Percentiles rank a stretch among this genome's conserved stretches.
Conservation (phyloP, 2,113 vertebrate genomes). For the Rattus rattus region DNA sequence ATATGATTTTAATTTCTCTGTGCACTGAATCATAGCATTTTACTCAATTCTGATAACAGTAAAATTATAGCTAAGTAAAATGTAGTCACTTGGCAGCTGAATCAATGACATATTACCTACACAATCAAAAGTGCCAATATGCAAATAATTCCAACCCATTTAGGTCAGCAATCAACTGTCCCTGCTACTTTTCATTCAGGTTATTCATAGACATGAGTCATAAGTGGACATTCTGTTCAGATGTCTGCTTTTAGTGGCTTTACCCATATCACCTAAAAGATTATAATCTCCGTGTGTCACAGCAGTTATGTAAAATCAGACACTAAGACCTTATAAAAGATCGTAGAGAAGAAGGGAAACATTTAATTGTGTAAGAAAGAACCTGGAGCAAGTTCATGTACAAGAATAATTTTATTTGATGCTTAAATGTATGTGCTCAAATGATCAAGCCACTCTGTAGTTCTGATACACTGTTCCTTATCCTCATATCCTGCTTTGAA, state of each 20-base stretch:
- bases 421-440: background rate
- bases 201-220: conserved; percentile 28
- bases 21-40: background rate
- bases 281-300: background rate
- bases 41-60: conserved; percentile 45
- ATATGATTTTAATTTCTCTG: conserved; percentile 28
- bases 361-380: conserved; percentile 4
- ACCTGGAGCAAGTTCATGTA: background rate
- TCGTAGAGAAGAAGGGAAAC: background rate
- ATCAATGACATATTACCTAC: background rate
- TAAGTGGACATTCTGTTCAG: background rate
- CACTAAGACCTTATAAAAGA: background rate
- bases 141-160: background rate
- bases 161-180: conserved; percentile 36
- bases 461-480: background rate
- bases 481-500: background rate
- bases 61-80: conserved; percentile 33
- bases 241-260: background rate
- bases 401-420: background rate
- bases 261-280: background rate
- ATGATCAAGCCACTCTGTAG: background rate
- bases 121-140: conserved; percentile 53
- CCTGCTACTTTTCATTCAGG: background rate
- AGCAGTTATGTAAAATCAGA: conserved; percentile 18
- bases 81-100: conserved; percentile 30